Conservation (phyloP, 1,140 invertebrate species). For the Drosophila virilis region DNA sequence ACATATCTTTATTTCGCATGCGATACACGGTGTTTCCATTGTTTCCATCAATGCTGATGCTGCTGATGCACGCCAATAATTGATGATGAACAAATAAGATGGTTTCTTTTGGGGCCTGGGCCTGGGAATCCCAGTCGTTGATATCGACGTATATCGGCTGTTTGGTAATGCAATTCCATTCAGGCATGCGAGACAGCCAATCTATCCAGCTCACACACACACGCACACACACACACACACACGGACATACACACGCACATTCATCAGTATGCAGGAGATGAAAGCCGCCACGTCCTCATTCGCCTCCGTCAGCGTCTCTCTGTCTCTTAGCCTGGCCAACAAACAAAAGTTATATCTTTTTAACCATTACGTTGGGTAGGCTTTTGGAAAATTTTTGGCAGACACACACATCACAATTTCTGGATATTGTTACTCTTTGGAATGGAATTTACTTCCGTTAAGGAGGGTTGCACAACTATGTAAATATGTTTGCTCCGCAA, state of each 20-base stretch:
- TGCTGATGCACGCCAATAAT: conserved; percentile 74
- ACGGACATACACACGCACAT: conserved; percentile 40
- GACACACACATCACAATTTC: conserved; percentile 21
- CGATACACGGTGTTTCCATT: conserved; percentile 73
- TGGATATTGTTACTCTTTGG: conserved; percentile 28
- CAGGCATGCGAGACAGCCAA: conserved; percentile 78
- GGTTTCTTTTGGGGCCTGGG: conserved; percentile 65
- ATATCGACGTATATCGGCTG: conserved; percentile 48
- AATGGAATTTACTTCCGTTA: neutral
- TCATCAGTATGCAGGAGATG: conserved; percentile 76
- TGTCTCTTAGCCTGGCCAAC: conserved; percentile 41
- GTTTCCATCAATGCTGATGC: conserved; percentile 70
- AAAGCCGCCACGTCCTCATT: conserved; percentile 58
- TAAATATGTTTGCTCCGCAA: neutral
- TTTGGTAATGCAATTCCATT: conserved; percentile 78
- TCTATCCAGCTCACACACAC: conserved; percentile 66
- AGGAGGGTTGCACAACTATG: neutral
- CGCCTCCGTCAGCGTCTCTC: conserved; percentile 26
- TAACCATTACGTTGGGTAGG: conserved; percentile 52
- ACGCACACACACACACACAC: conserved; percentile 24
- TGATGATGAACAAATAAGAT: conserved; percentile 83
- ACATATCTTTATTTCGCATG: conserved; percentile 45
- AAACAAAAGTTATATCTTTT: conserved; percentile 77
- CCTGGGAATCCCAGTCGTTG: conserved; percentile 51
- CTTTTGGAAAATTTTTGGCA: conserved; percentile 50